Evolutionary conservation across 2,113 vertebrate species (phyloP).

Genomic region (Pomatorhinus ruficollis): DNA sequence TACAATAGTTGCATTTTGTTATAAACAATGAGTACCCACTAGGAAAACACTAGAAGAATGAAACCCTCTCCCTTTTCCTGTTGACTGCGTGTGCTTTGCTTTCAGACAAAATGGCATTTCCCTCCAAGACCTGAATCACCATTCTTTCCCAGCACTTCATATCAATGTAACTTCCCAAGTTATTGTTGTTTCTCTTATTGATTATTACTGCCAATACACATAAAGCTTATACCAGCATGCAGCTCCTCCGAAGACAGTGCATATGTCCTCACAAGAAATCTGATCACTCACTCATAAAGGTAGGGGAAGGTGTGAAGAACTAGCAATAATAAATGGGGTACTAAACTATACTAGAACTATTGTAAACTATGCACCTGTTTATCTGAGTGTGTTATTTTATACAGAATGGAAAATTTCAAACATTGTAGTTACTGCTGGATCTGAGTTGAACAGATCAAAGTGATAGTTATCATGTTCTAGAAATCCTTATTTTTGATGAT

Average conservation of each 20-base stretch:
- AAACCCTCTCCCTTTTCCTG: slow-evolving; percentile 63
- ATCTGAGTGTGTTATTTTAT: neutral
- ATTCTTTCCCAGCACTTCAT: slow-evolving; percentile 9
- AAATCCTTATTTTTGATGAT: slow-evolving; percentile 55
- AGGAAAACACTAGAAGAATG: slow-evolving; percentile 63
- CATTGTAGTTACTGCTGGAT: neutral
- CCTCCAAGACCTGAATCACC: slow-evolving; percentile 10
- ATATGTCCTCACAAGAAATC: neutral
- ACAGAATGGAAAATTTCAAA: neutral
- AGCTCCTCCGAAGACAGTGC: neutral
- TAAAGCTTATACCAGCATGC: neutral
- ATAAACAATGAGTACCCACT: slow-evolving; percentile 35
- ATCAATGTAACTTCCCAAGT: slow-evolving; percentile 19
- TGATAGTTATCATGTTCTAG: slow-evolving; percentile 61
- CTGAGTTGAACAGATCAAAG: slow-evolving; percentile 36
- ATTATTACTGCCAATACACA: neutral
- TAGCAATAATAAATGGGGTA: neutral
- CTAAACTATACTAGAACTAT: neutral
- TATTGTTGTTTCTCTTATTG: slow-evolving; percentile 42
- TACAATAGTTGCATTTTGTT: slow-evolving; percentile 45
- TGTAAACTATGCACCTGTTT: neutral
- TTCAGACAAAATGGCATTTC: slow-evolving; percentile 52
- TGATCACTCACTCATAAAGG: neutral
- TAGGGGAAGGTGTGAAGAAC: neutral
- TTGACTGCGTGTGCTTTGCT: slow-evolving; percentile 14